Conservation (phyloP, 2,113 vertebrate genomes). For the Sphyrna mokarran region DNA sequence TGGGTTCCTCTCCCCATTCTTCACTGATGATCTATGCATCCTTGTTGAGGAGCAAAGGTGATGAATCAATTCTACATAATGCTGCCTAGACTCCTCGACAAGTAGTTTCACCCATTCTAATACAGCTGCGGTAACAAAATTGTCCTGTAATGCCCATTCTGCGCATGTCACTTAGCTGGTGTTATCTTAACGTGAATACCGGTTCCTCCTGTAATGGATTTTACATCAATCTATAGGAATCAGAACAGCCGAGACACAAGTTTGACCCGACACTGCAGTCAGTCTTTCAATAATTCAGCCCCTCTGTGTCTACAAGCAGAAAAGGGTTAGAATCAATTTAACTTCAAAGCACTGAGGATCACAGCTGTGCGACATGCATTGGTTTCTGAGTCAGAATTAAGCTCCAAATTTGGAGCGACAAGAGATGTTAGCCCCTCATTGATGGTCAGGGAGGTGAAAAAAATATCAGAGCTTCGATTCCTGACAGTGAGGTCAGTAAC, state of each 20-base stretch:
- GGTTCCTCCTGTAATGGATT: background rate
- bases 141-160: background rate
- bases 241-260: background rate
- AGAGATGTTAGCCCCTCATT: background rate
- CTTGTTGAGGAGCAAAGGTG: conserved; percentile 12
- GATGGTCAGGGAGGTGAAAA: background rate
- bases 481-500: background rate
- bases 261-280: background rate
- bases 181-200: background rate
- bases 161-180: background rate
- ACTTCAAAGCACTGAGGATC: background rate
- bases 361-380: background rate
- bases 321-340: background rate
- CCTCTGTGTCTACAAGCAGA: background rate
- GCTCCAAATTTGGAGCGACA: background rate
- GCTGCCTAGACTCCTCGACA: background rate
- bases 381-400: background rate
- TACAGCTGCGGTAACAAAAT: background rate
- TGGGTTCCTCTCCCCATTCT: background rate
- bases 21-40: background rate
- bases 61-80: conserved; percentile 19
- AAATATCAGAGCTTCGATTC: background rate
- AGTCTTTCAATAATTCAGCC: conserved; percentile 14
- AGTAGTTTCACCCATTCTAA: background rate
- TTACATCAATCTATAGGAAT: background rate